Evolutionary conservation across 2,888 invertebrate genomes (phyloP), one percentile per base, ranked within the genome.

Genomic region (Apodemia duryi): DNA sequence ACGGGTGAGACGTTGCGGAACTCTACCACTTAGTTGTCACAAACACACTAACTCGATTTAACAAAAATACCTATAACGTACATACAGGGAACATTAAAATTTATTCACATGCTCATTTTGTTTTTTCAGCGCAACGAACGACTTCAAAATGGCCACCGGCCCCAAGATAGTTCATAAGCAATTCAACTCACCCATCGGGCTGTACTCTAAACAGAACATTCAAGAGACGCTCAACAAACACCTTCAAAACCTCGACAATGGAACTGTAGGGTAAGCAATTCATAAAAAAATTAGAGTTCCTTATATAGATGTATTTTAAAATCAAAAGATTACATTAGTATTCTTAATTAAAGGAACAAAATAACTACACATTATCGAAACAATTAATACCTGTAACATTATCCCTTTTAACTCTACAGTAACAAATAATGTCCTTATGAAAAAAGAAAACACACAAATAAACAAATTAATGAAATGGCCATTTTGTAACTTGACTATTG

Each of bases 181-280:
- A 90, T 97, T 97, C 93, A 97, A 97, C 91, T 96, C 97, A 73
- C 97, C 97, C 72, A 96, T 97, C 78, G 95, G 95, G 82, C 92
- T 97, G 66, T 97, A 97, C 86, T 97, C 97, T 51, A 95, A 95
- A 77, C 93, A 95, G 80, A 95, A 96, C 83, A 95, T 97, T 73
- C 94, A 95, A 84, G 97, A 96, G 83, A 95, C 97, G 49, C 91
- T 97, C 76, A 93, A 94, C 81, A 95, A 95, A 76, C 96, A 97
- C 83, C 91, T 96, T 73, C 94, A 95, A 85, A 94, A 96, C 78
- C 93, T 97, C 77, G 93, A 94, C 75, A 96, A 95, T 84, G 97
- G 97, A 75, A 94, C 95, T 74, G 94, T 96, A 75, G 97, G 97
- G 97, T 97, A 85, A 94, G 95, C 88, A 32, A 72, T 32, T 52